Evolutionary conservation across 2,888 invertebrate species (phyloP).

Genomic region (Autographa pulchrina): DNA sequence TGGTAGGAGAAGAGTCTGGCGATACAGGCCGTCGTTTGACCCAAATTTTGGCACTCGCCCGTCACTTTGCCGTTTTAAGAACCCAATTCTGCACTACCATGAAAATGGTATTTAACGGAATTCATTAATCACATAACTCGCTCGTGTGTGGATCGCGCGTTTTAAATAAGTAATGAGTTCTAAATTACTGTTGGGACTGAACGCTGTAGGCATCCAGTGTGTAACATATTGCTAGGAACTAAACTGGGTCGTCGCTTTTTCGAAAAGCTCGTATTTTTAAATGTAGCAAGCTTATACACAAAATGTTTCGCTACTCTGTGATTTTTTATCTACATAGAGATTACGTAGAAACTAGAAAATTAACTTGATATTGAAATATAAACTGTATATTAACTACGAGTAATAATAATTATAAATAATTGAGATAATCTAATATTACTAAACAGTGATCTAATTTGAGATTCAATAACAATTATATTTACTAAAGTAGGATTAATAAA

Average conservation of each 20-base stretch:
- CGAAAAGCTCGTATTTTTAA: conserved; percentile 27
- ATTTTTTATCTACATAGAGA: background rate
- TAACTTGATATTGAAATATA: no score
- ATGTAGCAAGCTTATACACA: conserved; percentile 6
- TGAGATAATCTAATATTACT: background rate
- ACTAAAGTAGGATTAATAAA: conserved; percentile 10
- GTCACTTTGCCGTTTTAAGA: conserved; percentile 69
- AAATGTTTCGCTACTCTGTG: background rate
- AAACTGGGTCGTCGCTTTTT: conserved; percentile 34
- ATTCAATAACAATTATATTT: background rate
- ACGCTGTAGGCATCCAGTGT: conserved; percentile 27
- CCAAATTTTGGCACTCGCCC: conserved; percentile 74
- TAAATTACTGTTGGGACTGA: conserved; percentile 52
- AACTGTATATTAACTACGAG: background rate
- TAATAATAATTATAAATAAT: no score
- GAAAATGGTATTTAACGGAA: conserved; percentile 52
- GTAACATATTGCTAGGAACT: conserved; percentile 50
- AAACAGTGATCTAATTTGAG: background rate
- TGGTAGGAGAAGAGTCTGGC: conserved; percentile 70
- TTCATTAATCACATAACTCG: conserved; percentile 56
- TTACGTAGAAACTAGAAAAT: background rate
- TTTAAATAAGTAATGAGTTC: conserved; percentile 59
- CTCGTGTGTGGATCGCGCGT: conserved; percentile 45
- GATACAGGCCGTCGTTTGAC: conserved; percentile 80
- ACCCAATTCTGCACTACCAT: conserved; percentile 64